These are phyloP conservation scores for Muscicapa comitata DNA, from an alignment of 2,797 vertebrate genomes.

Conservation along the genomic window DNA sequence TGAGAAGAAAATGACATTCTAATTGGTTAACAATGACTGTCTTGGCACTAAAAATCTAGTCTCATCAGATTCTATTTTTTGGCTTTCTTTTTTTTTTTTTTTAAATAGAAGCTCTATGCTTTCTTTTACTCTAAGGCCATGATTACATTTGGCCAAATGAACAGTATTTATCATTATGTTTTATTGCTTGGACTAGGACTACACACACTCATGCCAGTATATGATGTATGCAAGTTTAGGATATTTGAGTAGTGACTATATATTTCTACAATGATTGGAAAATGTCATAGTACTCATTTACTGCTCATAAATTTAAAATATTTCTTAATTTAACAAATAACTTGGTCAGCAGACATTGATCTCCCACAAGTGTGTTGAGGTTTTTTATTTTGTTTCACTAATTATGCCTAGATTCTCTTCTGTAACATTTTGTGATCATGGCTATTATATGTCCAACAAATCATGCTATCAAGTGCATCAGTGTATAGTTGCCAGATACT, in stretches of 20 bases:
- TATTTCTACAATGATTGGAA: background rate
- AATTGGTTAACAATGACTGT: background rate
- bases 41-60: background rate
- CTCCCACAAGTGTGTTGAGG: background rate
- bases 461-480: background rate
- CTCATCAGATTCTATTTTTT: background rate
- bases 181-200: background rate
- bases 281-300: background rate
- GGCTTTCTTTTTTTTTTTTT: background rate
- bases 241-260: background rate
- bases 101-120: background rate
- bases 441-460: slow-evolving; percentile 5
- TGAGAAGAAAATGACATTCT: background rate
- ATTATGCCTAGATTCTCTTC: background rate
- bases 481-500: background rate
- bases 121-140: background rate
- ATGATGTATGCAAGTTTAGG: background rate
- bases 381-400: background rate
- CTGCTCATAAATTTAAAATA: background rate
- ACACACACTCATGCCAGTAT: background rate
- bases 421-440: background rate
- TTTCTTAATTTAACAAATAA: background rate
- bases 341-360: background rate
- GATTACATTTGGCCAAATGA: background rate
- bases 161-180: background rate